A percentile compares a stretch with the other conserved stretches of the same genome.
Conservation (phyloP, 2,888 invertebrate genomes). For the Lasius platythorax region DNA sequence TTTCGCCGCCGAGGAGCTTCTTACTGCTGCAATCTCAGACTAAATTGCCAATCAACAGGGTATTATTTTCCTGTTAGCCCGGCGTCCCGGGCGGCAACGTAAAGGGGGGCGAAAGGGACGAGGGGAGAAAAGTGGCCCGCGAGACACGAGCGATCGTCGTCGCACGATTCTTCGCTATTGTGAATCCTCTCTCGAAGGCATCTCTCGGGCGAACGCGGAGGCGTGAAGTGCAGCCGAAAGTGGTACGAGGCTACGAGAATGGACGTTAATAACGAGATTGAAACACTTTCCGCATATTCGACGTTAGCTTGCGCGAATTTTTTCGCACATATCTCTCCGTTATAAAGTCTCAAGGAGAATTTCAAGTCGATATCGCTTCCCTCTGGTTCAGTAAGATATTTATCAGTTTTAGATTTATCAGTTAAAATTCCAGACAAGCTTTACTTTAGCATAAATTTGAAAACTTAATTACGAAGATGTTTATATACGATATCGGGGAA, state of each 20-base stretch:
- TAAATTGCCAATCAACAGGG: slow-evolving; percentile 85
- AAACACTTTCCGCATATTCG: background rate
- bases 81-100: slow-evolving; percentile 34
- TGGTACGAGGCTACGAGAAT: background rate
- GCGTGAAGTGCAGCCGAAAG: background rate
- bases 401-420: background rate
- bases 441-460: background rate
- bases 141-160: slow-evolving; percentile 40
- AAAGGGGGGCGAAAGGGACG: slow-evolving; percentile 48
- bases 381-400: background rate
- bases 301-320: background rate
- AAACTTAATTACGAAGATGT: background rate
- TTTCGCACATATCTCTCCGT: background rate
- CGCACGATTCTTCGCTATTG: slow-evolving; percentile 35
- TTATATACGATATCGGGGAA: background rate
- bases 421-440: background rate
- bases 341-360: background rate
- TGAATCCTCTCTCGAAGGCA: slow-evolving; percentile 35
- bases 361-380: background rate
- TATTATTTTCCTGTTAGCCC: slow-evolving; percentile 84
- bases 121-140: background rate
- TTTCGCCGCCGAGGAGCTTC: slow-evolving; percentile 69
- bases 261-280: background rate
- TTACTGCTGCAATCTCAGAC: slow-evolving; percentile 81
- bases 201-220: background rate